A percentile compares a stretch with the other conserved stretches of the same genome.
phyloP scores from a whole-genome alignment of 2,113 vertebrate genomes.

The Gnathonemus echidnorhynchus region DNA sequence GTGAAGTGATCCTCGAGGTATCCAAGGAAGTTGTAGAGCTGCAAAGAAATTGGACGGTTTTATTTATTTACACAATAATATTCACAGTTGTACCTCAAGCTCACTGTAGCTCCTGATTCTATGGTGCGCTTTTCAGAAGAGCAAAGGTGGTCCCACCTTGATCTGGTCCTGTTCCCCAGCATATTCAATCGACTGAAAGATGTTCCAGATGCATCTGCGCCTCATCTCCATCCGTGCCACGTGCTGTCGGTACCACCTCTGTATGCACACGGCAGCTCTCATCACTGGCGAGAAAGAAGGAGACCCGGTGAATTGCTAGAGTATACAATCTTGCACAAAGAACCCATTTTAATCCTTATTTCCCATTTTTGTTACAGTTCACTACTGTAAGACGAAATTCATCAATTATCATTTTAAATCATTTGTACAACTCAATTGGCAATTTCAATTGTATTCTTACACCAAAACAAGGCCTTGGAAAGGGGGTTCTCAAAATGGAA shows the following conservation, averaged over 20 bases:
- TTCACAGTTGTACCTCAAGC: background rate
- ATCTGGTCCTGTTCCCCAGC: constrained; percentile 87
- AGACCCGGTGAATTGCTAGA: background rate
- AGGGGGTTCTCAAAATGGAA: background rate
- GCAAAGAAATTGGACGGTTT: constrained; percentile 19
- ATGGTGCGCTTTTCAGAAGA: background rate
- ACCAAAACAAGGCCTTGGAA: background rate
- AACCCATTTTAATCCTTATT: background rate
- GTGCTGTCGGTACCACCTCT: constrained; percentile 82
- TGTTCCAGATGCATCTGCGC: constrained; percentile 83
- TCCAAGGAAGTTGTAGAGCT: constrained; percentile 87
- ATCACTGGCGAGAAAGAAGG: constrained; percentile 59
- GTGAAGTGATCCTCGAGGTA: constrained; percentile 84
- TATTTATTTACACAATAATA: background rate
- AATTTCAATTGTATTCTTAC: background rate
- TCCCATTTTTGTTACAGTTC: background rate
- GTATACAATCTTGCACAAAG: background rate
- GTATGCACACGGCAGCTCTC: constrained; percentile 77
- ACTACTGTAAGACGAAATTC: background rate
- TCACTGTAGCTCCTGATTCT: background rate
- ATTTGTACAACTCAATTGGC: background rate
- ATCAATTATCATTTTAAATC: background rate
- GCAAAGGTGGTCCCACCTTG: constrained; percentile 58
- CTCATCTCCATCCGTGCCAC: constrained; percentile 79
- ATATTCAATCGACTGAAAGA: constrained; percentile 92